Percentiles rank a stretch among this genome's conserved stretches.
phyloP scores from a whole-genome alignment of 2,113 vertebrate genomes.

The Ciconia boyciana region DNA sequence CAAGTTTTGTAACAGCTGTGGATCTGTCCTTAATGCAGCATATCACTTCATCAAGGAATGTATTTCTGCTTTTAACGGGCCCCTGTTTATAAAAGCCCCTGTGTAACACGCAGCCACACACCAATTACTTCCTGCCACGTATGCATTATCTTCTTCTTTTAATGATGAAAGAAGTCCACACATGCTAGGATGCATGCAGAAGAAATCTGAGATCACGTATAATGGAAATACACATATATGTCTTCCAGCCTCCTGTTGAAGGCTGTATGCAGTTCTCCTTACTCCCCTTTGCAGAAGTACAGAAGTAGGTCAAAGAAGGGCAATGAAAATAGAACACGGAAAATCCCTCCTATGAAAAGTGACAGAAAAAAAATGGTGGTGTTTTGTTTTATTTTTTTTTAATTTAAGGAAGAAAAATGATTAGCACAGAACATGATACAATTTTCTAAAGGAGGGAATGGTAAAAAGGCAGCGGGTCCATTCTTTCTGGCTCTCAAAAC shows the following conservation, averaged over 20 bases:
- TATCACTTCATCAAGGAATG: neutral
- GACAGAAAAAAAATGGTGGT: neutral
- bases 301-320: constrained; percentile 36
- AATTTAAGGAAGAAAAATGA: neutral
- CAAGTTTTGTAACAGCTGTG: neutral
- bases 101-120: neutral
- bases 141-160: neutral
- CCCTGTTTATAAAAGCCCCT: neutral
- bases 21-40: neutral
- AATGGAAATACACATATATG: neutral
- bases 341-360: constrained; percentile 20
- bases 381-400: neutral
- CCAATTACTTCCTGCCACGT: neutral
- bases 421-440: neutral
- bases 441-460: neutral
- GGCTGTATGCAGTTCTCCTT: neutral
- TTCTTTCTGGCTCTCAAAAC: neutral
- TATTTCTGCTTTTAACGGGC: neutral
- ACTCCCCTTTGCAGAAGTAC: neutral
- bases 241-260: neutral
- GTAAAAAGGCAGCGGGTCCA: neutral
- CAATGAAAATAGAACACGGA: neutral
- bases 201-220: neutral
- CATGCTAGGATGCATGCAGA: neutral
- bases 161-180: neutral